Conservation (phyloP, 2,888 invertebrate species). For the Phytoseiulus persimilis region DNA sequence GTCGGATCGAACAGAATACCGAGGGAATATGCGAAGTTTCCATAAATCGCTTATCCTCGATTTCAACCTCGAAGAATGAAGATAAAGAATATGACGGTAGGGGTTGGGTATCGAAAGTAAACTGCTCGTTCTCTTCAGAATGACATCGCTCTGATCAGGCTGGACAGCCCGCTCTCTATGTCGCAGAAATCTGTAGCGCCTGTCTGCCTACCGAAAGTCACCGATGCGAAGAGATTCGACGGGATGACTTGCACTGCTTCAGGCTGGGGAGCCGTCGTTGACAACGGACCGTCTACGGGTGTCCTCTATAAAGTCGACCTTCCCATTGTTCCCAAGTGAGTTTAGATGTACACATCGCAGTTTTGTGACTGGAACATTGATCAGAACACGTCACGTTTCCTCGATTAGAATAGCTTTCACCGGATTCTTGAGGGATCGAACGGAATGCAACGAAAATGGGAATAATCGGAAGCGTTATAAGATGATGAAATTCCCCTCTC, state of each 20-base stretch:
- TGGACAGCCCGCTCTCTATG: neutral
- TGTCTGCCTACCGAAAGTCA: neutral
- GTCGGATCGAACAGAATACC: too few relatives aligned
- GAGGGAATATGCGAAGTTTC: too few relatives aligned
- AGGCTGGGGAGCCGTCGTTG: neutral
- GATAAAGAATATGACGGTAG: too few relatives aligned
- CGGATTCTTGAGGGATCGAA: too few relatives aligned
- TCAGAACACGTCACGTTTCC: too few relatives aligned
- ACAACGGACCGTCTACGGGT: neutral
- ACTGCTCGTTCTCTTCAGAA: neutral
- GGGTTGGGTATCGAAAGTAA: too few relatives aligned
- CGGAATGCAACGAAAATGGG: too few relatives aligned
- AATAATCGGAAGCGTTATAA: too few relatives aligned
- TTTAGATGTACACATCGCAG: neutral
- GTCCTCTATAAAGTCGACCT: neutral
- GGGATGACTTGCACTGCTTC: neutral
- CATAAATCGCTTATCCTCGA: too few relatives aligned
- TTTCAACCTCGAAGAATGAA: too few relatives aligned
- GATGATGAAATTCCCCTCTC: neutral
- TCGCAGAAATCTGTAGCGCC: neutral
- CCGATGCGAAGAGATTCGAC: neutral
- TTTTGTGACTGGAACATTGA: too few relatives aligned
- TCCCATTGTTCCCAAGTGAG: neutral
- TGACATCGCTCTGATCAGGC: neutral
- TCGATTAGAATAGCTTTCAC: too few relatives aligned